These are phyloP conservation scores for Cygnus olor DNA, from an alignment of 2,797 vertebrate genomes.

Conservation along the genomic window DNA sequence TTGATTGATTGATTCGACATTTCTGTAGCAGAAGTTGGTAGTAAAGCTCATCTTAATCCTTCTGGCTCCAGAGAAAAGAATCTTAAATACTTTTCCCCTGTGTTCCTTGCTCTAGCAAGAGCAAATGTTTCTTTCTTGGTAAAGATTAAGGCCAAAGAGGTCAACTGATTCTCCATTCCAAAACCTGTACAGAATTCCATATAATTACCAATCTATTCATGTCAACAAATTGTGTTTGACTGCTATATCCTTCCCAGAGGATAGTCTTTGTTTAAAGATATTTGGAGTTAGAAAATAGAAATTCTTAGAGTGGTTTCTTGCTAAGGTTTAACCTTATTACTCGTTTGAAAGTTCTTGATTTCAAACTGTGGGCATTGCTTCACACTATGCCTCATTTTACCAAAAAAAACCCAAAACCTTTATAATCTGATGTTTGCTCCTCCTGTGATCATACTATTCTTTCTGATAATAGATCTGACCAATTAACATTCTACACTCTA, in stretches of 20 bases:
- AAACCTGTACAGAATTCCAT: background rate
- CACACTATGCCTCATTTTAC: background rate
- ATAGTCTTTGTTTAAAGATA: background rate
- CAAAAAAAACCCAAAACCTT: background rate
- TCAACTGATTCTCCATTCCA: background rate
- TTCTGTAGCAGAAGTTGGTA: background rate
- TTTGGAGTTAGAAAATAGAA: background rate
- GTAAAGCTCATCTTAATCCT: background rate
- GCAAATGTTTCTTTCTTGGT: background rate
- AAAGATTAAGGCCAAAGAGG: background rate
- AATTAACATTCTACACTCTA: background rate
- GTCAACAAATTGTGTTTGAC: background rate
- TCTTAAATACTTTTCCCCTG: background rate
- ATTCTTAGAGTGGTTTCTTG: background rate
- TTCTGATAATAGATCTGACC: background rate
- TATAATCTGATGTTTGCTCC: background rate
- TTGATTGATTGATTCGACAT: background rate
- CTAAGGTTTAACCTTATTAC: background rate
- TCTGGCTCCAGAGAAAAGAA: background rate
- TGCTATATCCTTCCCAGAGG: background rate
- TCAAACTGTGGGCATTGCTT: background rate
- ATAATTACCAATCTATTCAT: background rate
- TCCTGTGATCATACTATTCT: background rate
- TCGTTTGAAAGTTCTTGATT: background rate
- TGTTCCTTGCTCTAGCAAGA: background rate